A percentile compares a stretch with the other conserved stretches of the same genome.
Evolutionary conservation across 2,797 vertebrate species (phyloP).

Genomic region (Xenopus petersii): DNA sequence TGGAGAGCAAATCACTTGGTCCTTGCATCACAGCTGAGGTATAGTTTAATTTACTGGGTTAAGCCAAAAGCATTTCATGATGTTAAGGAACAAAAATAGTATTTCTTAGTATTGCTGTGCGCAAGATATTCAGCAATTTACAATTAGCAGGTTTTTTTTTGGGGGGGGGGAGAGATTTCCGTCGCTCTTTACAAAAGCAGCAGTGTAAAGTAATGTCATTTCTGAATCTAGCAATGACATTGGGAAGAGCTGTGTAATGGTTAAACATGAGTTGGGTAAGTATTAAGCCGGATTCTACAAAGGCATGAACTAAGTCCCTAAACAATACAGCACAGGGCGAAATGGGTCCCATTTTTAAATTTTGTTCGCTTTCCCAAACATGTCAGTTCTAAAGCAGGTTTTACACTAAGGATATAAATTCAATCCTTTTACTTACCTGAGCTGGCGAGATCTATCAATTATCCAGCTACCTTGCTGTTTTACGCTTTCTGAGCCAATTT

Average conservation of each 20-base stretch:
- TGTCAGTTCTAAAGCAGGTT: constrained; percentile 54
- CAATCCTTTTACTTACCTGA: constrained; percentile 57
- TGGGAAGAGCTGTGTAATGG: constrained; percentile 51
- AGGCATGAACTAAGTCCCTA: constrained; percentile 54
- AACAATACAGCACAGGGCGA: constrained; percentile 49
- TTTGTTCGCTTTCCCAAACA: constrained; percentile 51
- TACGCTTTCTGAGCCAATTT: constrained; percentile 29
- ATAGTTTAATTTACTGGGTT: constrained; percentile 86
- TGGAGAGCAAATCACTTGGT: constrained; percentile 89
- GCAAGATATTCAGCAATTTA: no score
- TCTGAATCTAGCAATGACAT: constrained; percentile 39
- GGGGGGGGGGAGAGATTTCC: no score
- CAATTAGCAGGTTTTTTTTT: no score
- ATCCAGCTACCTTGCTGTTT: constrained; percentile 50
- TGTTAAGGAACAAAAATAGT: constrained; percentile 73
- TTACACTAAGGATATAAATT: constrained; percentile 53
- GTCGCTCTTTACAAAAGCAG: no score
- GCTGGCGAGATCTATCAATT: constrained; percentile 62
- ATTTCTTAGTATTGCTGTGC: neutral
- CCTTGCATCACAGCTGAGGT: constrained; percentile 79
- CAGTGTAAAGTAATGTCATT: no score
- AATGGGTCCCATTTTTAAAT: constrained; percentile 62
- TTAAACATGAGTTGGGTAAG: constrained; percentile 65
- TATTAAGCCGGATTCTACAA: constrained; percentile 56
- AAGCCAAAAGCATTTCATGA: constrained; percentile 75